These are phyloP conservation scores for Irena cyanogastra DNA, from an alignment of 2,113 vertebrate genomes.

Conservation along the genomic window DNA sequence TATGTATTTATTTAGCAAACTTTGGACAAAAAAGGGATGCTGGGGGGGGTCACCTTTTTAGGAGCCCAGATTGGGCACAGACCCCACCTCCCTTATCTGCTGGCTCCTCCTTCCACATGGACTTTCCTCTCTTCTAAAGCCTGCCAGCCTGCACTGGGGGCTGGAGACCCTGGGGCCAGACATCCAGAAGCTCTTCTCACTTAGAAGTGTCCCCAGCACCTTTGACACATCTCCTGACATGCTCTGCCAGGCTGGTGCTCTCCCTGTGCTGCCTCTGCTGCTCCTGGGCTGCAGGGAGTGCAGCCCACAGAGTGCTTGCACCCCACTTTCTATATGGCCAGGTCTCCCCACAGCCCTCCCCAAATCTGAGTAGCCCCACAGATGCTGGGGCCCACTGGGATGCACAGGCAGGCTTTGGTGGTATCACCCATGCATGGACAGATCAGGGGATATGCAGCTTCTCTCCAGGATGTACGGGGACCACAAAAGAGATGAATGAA, in stretches of 20 bases:
- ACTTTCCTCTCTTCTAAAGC: not conserved
- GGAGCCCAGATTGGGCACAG: not conserved
- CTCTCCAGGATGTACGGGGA: not conserved
- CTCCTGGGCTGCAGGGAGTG: not conserved
- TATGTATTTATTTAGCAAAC: slow-evolving; percentile 68
- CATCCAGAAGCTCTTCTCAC: not conserved
- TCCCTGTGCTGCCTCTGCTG: accelerated
- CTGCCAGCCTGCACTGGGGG: accelerated
- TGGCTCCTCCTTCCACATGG: not conserved
- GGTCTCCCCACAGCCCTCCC: not conserved
- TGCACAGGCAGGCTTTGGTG: not conserved
- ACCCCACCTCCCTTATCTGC: not conserved
- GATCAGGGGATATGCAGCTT: accelerated
- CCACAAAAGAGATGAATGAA: accelerated
- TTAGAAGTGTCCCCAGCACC: not conserved
- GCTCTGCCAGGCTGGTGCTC: not conserved
- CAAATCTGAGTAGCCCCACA: accelerated
- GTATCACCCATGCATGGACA: not conserved
- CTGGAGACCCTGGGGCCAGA: not conserved
- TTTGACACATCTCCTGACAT: not conserved
- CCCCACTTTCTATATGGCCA: accelerated
- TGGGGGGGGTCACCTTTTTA: not conserved
- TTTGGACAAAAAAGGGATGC: not conserved
- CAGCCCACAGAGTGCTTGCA: not conserved
- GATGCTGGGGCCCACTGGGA: accelerated